phyloP scores from a whole-genome alignment of 2,113 vertebrate genomes.

The Nesogale talazaci region DNA sequence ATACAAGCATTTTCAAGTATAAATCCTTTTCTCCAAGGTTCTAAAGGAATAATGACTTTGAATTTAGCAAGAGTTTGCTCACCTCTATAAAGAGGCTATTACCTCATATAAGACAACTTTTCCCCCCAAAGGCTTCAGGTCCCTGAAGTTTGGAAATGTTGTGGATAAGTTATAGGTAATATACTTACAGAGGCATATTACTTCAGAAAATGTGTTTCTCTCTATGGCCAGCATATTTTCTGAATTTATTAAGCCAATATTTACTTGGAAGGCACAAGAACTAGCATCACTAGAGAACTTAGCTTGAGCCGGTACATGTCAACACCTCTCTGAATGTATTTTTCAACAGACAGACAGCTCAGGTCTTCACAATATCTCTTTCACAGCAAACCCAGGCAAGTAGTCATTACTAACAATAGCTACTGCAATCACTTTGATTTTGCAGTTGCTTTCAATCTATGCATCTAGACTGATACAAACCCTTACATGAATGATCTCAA shows the following conservation, averaged over 20 bases:
- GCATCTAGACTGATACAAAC: not conserved
- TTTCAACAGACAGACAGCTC: not conserved
- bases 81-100: not conserved
- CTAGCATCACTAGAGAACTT: not conserved
- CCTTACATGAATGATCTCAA: not conserved
- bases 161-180: not conserved
- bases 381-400: not conserved
- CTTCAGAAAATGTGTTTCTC: constrained; percentile 4
- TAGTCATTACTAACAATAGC: not conserved
- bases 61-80: constrained; percentile 34
- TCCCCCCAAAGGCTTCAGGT: not conserved
- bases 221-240: not conserved
- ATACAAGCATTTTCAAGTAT: constrained; percentile 42
- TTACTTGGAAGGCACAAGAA: not conserved
- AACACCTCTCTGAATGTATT: not conserved
- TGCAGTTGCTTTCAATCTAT: not conserved
- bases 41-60: constrained; percentile 49
- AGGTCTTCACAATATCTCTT: not conserved
- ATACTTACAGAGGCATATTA: not conserved
- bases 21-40: constrained; percentile 27
- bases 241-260: not conserved
- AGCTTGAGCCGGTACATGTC: not conserved
- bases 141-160: not conserved
- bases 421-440: not conserved
- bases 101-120: not conserved